Conservation (phyloP, 1,140 invertebrate species). For the Tetragonula clypearis region DNA sequence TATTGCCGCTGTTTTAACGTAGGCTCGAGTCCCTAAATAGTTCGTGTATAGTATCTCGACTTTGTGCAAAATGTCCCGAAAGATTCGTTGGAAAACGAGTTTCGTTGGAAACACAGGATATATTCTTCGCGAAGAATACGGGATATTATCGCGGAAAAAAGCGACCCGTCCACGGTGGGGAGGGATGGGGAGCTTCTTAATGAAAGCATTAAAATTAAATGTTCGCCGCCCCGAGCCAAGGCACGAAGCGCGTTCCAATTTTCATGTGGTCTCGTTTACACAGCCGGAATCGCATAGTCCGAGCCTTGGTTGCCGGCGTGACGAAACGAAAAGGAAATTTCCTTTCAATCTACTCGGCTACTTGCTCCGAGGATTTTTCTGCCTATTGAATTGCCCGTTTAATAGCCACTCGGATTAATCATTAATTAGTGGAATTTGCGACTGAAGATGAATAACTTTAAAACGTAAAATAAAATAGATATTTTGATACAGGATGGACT, state of each 20-base stretch:
- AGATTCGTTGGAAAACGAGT: not conserved
- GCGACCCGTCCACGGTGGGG: not conserved
- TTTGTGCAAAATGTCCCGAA: not conserved
- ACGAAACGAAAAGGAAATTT: not conserved
- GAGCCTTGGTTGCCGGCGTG: not conserved
- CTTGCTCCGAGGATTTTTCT: slow-evolving; percentile 36
- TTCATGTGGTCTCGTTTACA: slow-evolving; percentile 18
- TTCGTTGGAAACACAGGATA: not conserved
- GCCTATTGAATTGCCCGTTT: slow-evolving; percentile 26
- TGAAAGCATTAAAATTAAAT: slow-evolving; percentile 72
- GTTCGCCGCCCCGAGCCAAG: slow-evolving; percentile 7
- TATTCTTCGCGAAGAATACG: not conserved
- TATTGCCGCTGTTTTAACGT: not conserved
- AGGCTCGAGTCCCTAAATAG: not conserved
- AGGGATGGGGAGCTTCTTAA: slow-evolving; percentile 40
- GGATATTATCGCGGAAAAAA: slow-evolving; percentile 24
- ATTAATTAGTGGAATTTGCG: no score
- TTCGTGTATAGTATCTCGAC: not conserved
- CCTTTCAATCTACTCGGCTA: not conserved
- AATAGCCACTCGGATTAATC: no score
- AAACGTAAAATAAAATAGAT: no score
- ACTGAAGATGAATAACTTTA: no score
- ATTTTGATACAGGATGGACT: no score
- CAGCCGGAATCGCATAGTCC: slow-evolving; percentile 13
- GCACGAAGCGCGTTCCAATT: slow-evolving; percentile 21